Conservation (phyloP, 2,888 invertebrate species). For the Eupithecia subfuscata region DNA sequence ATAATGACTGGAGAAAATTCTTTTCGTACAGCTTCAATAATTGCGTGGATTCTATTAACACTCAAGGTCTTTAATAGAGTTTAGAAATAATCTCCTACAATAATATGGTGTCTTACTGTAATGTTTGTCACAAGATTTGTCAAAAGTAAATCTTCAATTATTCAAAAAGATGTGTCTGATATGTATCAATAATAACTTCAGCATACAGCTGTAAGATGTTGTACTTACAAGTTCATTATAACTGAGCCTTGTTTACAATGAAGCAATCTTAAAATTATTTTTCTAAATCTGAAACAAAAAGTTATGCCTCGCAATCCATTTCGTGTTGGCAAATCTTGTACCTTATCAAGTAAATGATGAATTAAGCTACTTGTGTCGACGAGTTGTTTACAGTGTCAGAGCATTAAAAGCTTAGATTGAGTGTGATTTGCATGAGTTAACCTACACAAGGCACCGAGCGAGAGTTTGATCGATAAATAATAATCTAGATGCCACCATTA, state of each 20-base stretch:
- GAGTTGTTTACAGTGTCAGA: constrained; percentile 38
- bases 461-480: constrained; percentile 49
- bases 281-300: too few species aligned
- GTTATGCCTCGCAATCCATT: constrained; percentile 53
- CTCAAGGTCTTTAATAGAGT: not conserved
- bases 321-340: constrained; percentile 66
- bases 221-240: not conserved
- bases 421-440: constrained; percentile 7
- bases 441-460: constrained; percentile 48
- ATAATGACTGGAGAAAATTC: not conserved
- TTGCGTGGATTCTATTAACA: not conserved
- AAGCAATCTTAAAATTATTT: not conserved
- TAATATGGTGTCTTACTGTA: not conserved
- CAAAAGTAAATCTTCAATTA: not conserved
- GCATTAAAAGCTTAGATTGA: constrained; percentile 15
- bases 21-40: not conserved
- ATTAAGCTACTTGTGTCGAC: constrained; percentile 41
- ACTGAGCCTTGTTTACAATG: not conserved
- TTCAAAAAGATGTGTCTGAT: not conserved
- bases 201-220: not conserved
- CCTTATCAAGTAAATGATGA: constrained; percentile 58
- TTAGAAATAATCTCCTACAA: not conserved
- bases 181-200: not conserved
- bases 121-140: not conserved
- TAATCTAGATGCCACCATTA: constrained; percentile 30